A percentile compares a stretch with the other conserved stretches of the same genome.
phyloP scores from a whole-genome alignment of 1,140 invertebrate species.

The Pogonus chalceus region DNA sequence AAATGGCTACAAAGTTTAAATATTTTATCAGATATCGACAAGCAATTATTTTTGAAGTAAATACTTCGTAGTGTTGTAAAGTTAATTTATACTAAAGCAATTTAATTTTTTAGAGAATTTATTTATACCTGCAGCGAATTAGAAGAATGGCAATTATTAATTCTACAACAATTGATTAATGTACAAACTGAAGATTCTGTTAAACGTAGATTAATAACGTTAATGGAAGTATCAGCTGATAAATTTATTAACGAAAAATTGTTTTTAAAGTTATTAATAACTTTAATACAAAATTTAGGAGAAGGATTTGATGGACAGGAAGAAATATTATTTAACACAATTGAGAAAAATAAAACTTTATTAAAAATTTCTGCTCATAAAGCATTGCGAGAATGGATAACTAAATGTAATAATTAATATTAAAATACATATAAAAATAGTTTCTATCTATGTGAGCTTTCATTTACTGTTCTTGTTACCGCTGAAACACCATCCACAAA shows the following conservation, averaged over 20 bases:
- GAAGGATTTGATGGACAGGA: constrained; percentile 10
- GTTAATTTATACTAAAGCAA: neutral
- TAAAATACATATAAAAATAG: constrained; percentile 13
- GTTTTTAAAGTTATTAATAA: constrained; percentile 21
- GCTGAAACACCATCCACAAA: constrained; percentile 94
- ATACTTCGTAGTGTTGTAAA: neutral
- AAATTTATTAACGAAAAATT: constrained; percentile 15
- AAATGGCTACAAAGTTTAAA: constrained; percentile 14
- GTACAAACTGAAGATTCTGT: constrained; percentile 11
- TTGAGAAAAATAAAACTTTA: constrained; percentile 16
- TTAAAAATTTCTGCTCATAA: constrained; percentile 21
- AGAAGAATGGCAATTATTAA: constrained; percentile 11
- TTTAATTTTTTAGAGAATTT: constrained; percentile 14
- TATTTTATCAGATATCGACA: constrained; percentile 9
- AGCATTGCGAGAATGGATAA: constrained; percentile 11
- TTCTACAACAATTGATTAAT: constrained; percentile 15
- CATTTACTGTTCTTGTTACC: constrained; percentile 56
- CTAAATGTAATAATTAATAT: constrained; percentile 14
- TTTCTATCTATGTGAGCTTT: constrained; percentile 2
- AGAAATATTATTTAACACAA: constrained; percentile 17
- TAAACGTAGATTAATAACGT: constrained; percentile 13
- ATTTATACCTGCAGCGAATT: constrained; percentile 8
- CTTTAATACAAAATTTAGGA: constrained; percentile 12
- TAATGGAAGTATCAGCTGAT: constrained; percentile 13
- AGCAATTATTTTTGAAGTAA: constrained; percentile 17